These are phyloP conservation scores for Gobionotothen gibberifrons DNA, from an alignment of 2,797 vertebrate species.

Conservation along the genomic window DNA sequence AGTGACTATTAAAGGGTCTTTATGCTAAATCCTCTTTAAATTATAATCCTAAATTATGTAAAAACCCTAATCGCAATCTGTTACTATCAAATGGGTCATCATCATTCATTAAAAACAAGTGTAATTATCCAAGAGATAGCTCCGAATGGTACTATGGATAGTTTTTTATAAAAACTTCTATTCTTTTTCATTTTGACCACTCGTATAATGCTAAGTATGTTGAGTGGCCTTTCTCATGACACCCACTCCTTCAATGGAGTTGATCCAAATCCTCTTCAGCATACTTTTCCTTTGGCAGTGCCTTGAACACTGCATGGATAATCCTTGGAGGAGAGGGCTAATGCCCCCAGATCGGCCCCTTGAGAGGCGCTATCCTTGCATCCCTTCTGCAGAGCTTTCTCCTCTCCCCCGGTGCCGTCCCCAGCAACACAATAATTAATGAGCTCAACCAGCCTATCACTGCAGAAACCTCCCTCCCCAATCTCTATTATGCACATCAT, in stretches of 20 bases:
- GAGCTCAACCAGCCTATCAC: conserved; percentile 74
- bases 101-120: conserved; percentile 43
- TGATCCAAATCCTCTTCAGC: conserved; percentile 60
- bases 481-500: conserved; percentile 72
- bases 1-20: conserved; percentile 32
- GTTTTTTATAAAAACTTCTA: conserved; percentile 6
- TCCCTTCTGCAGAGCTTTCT: conserved; percentile 49
- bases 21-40: conserved; percentile 47
- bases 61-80: conserved; percentile 73
- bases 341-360: conserved; percentile 72
- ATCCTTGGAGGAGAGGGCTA: conserved; percentile 74
- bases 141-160: conserved; percentile 11
- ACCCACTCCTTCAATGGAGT: conserved; percentile 41
- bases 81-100: conserved; percentile 69
- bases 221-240: conserved; percentile 34
- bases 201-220: conserved; percentile 17
- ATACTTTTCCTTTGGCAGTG: conserved; percentile 55
- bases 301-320: conserved; percentile 66
- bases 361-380: conserved; percentile 69
- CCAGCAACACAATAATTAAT: conserved; percentile 81
- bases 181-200: conserved; percentile 25
- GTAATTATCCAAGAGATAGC: conserved; percentile 40
- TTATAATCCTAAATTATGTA: conserved; percentile 72
- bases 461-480: conserved; percentile 58
- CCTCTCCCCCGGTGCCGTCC: conserved; percentile 54